These are phyloP conservation scores for Gymnorhina tibicen DNA, from an alignment of 2,113 vertebrate species.

Conservation along the genomic window DNA sequence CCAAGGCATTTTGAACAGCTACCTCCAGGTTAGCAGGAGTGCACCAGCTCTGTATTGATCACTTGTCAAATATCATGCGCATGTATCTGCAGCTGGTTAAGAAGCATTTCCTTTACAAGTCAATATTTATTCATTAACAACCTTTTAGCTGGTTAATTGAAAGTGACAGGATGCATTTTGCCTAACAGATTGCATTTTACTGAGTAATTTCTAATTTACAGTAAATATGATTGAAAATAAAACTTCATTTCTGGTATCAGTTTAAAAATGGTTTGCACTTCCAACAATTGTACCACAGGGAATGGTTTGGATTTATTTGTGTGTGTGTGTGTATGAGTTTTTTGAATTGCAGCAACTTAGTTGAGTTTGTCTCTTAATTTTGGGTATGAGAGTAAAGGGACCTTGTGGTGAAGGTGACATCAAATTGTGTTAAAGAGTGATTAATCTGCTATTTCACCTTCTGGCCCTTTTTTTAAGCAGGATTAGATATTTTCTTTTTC, in stretches of 20 bases:
- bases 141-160: slow-evolving; percentile 70
- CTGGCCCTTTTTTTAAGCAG: not conserved
- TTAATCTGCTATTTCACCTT: slow-evolving; percentile 46
- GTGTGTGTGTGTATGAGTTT: not conserved
- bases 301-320: not conserved
- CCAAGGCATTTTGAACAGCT: not conserved
- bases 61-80: slow-evolving; percentile 67
- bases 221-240: slow-evolving; percentile 65
- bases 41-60: slow-evolving; percentile 52
- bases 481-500: not conserved
- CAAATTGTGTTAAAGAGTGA: slow-evolving; percentile 35
- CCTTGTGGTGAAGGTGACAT: not conserved
- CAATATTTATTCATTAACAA: slow-evolving; percentile 76
- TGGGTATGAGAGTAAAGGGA: slow-evolving; percentile 2
- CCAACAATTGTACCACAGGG: not conserved
- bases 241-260: slow-evolving; percentile 53
- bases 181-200: slow-evolving; percentile 54
- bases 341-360: not conserved
- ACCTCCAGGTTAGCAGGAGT: slow-evolving; percentile 35
- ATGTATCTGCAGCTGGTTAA: slow-evolving; percentile 66
- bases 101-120: slow-evolving; percentile 71
- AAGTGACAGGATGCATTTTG: slow-evolving; percentile 66
- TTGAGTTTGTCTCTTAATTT: not conserved
- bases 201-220: slow-evolving; percentile 64
- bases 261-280: slow-evolving; percentile 28